Evolutionary conservation across 2,113 vertebrate species (phyloP), one percentile per base, ranked within the genome.

Genomic region (Poeciliopsis occidentalis): DNA sequence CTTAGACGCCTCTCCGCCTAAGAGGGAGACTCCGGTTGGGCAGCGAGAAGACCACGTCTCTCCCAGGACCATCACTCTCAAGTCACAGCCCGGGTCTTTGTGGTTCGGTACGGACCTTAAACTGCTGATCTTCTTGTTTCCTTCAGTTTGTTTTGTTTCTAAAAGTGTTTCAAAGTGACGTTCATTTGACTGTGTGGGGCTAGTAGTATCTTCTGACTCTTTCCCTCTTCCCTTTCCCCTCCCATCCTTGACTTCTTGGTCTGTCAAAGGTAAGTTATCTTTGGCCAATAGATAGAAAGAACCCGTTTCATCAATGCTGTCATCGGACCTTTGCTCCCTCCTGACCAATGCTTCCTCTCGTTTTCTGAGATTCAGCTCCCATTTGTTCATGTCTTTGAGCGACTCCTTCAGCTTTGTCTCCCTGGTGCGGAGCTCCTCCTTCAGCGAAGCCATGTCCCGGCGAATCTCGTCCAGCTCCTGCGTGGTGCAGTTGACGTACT

Each of bases 61-160:
- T 7, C 92, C 89, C 12, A 95, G 67, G 27, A 95, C 75, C 75
- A 93, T n/a, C 54, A 95, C 75, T 60, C 77, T 92, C 39, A 92
- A 64, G 34, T 91, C 83, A 0, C 78, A 71, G 12, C 47, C 60
- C 0, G 34, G 19, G 17, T 19, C 67, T 69, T 41, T 74, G 81
- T 63, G 70, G 67, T 71, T 70, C 37, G 71, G 60, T 12, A 13
- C 0, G 60, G 29, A 15, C 30, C 12, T 29, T 3, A 41, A 19
- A 24, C 71, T 67, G 6, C 3, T n/a, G 8, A 3, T 32, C 7
- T 62, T 62, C 8, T 34, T 30, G 4, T 61, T 39, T 27, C 54
- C 0, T 11, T 68, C 62, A 60, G 37, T 8, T 13, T 54, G 71
- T 69, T 82, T 32, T 0, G 27, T 30, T 34, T 81, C 69, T 27